A percentile compares a stretch with the other conserved stretches of the same genome.
phyloP scores from a whole-genome alignment of 2,113 vertebrate genomes.

The Serilophus lunatus region DNA sequence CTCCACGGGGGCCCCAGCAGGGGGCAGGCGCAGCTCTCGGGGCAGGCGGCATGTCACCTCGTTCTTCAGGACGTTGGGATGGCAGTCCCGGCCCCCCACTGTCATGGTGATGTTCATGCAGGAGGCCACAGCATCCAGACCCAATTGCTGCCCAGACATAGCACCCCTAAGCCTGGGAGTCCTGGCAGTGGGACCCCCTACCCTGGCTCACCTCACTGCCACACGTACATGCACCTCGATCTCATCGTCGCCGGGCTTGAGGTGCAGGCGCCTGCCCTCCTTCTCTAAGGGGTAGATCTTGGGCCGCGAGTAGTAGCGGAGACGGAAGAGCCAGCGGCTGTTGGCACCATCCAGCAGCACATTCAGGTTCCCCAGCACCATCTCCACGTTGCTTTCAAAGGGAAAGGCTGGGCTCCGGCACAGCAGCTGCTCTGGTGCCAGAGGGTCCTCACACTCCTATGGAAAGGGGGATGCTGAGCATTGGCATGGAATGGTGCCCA shows the following conservation, averaged over 20 bases:
- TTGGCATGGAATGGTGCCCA: rapidly evolving
- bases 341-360: slow-evolving; percentile 79
- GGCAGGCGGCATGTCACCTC: slow-evolving; percentile 88
- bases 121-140: slow-evolving; percentile 77
- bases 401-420: slow-evolving; percentile 79
- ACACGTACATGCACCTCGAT: slow-evolving; percentile 82
- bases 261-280: slow-evolving; percentile 62
- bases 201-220: neutral
- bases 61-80: slow-evolving; percentile 82
- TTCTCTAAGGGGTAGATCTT: slow-evolving; percentile 69
- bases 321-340: slow-evolving; percentile 68
- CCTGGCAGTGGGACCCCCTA: rapidly evolving
- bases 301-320: slow-evolving; percentile 80
- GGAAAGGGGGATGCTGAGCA: neutral
- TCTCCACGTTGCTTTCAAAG: slow-evolving; percentile 68
- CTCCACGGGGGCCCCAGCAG: slow-evolving; percentile 74
- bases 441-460: slow-evolving; percentile 74
- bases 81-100: slow-evolving; percentile 82
- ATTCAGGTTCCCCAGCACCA: slow-evolving; percentile 76
- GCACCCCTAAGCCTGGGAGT: neutral
- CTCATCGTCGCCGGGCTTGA: slow-evolving; percentile 79
- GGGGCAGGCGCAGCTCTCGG: slow-evolving; percentile 72
- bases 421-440: slow-evolving; percentile 64
- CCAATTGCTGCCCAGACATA: slow-evolving; percentile 78
- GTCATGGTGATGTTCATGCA: slow-evolving; percentile 89